Percentiles rank a stretch among this genome's conserved stretches.
These are phyloP conservation scores for Eupeodes luniger DNA, from an alignment of 2,888 invertebrate genomes.

Conservation along the genomic window DNA sequence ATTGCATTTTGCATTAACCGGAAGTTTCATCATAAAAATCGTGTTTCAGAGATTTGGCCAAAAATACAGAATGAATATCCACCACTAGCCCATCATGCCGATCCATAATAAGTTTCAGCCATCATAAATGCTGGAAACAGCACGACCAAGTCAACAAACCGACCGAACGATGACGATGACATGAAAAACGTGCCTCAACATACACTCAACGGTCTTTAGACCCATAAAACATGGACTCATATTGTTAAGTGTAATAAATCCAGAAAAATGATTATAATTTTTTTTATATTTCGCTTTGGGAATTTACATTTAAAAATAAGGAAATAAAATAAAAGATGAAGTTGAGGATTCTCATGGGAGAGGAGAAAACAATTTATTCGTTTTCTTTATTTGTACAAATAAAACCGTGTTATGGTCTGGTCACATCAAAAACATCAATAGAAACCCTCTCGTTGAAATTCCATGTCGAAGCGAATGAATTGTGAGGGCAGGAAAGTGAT, in stretches of 20 bases:
- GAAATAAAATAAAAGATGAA: neutral
- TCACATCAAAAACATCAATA: neutral
- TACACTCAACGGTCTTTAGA: constrained; percentile 45
- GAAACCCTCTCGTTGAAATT: neutral
- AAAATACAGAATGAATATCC: neutral
- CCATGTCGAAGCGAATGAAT: neutral
- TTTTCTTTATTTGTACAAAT: neutral
- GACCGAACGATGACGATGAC: constrained; percentile 34
- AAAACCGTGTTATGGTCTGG: neutral
- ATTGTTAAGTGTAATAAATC: constrained; percentile 46
- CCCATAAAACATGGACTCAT: constrained; percentile 48
- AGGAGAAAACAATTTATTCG: neutral
- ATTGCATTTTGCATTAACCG: constrained; percentile 36
- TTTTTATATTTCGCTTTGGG: constrained; percentile 18
- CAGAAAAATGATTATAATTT: constrained; percentile 24
- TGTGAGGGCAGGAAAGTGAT: constrained; percentile 28
- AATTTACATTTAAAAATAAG: constrained; percentile 18
- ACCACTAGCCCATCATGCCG: constrained; percentile 45
- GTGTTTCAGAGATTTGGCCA: constrained; percentile 47
- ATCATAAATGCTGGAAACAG: constrained; percentile 36
- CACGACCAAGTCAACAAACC: constrained; percentile 35
- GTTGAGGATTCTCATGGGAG: constrained; percentile 17
- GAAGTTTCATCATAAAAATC: constrained; percentile 55
- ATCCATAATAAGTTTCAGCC: constrained; percentile 47
- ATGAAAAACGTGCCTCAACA: constrained; percentile 63